Evolutionary conservation across 2,113 vertebrate genomes (phyloP), one percentile per base, ranked within the genome.

Genomic region (Myrmecobius fasciatus): DNA sequence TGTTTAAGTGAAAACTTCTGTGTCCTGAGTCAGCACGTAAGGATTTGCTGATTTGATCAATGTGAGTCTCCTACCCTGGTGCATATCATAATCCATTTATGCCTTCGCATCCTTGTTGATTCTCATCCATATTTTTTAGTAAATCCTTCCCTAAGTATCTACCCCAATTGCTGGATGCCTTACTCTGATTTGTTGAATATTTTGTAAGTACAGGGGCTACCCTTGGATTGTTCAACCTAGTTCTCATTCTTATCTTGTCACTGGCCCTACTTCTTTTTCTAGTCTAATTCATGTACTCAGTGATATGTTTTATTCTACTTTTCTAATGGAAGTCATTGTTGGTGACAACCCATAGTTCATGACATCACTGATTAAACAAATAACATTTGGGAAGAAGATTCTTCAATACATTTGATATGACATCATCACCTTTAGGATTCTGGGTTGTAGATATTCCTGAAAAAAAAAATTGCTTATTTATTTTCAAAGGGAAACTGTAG

Each of bases 381-480:
- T 83, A 83, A 6, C 36, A n/a, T 53, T 46, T 53, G 51, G 46
- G 25, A 51, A 91, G 49, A 92, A 51, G 43, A 48, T 26, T 89
- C 14, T 90, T 92, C 43, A 52, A 17, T 31, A 24, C 17, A 49
- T 46, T 11, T 67, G 25, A 91, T 7, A 88, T 88, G 8, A 47
- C 25, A 53, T 46, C 47, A 52, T 90, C 3, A 28, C 28, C 25
- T 14, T 54, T 31, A 60, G 28, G 43, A 49, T 52, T 93, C 52
- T 46, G 8, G 28, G 67, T 83, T 83, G 67, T 83, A 6, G 20
- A 83, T 83, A 43, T 83, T 20, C 20, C 56, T 53, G 52, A 49
- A 90, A 48, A 89, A 94, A 94, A 88, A 94, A 94, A 88, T 88
- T 54, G 91, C 14, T 91, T n/a, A 22, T 31, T 91, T 92, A 20